Percentiles rank a stretch among this genome's conserved stretches.
These are phyloP conservation scores for Ciconia nigra DNA, from an alignment of 2,797 vertebrate species.

Conservation along the genomic window DNA sequence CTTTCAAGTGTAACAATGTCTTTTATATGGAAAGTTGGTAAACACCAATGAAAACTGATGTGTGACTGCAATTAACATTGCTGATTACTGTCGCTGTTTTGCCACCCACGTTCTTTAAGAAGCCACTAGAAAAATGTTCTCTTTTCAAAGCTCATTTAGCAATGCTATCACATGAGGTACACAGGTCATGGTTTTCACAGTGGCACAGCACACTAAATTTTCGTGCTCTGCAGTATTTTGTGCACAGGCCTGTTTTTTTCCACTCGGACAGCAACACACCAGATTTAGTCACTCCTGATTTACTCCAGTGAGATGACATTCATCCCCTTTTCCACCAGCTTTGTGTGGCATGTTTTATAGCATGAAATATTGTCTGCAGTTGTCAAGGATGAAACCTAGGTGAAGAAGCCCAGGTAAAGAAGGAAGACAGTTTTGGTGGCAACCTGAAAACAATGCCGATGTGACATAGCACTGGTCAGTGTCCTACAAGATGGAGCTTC, in stretches of 20 bases:
- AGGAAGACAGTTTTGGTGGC: neutral
- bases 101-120: conserved; percentile 30
- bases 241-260: neutral
- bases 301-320: neutral
- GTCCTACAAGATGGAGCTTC: neutral
- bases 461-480: neutral
- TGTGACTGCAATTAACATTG: conserved; percentile 62
- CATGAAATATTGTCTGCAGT: neutral
- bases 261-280: neutral
- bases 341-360: neutral
- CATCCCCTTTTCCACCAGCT: neutral
- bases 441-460: neutral
- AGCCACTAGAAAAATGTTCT: conserved; percentile 33
- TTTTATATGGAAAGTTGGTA: conserved; percentile 50
- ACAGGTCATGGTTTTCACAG: neutral
- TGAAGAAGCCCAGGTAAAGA: neutral
- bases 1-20: conserved; percentile 37
- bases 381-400: neutral
- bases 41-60: conserved; percentile 30
- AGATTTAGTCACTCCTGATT: neutral
- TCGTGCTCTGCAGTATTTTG: conserved; percentile 14
- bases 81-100: conserved; percentile 10
- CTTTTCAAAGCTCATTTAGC: conserved; percentile 26
- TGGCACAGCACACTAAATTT: neutral
- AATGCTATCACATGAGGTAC: conserved; percentile 20